Percentiles rank a stretch among this genome's conserved stretches.
Conservation (phyloP, 1,140 invertebrate species). For the Lucilia sericata region DNA sequence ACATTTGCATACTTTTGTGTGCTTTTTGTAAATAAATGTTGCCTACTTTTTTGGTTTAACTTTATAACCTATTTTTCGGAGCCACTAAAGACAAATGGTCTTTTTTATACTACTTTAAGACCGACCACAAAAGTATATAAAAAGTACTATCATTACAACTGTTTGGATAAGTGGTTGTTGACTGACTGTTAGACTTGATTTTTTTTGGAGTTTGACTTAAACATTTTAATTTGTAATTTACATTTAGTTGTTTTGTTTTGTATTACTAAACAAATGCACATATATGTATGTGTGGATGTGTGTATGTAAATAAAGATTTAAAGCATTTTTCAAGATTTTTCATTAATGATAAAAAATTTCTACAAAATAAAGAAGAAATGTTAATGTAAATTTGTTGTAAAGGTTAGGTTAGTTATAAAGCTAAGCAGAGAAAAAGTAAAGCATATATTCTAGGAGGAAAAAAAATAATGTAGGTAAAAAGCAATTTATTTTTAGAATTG, state of each 20-base stretch:
- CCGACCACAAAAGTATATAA: not conserved
- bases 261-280: too few relatives aligned
- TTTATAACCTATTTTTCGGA: not conserved
- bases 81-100: not conserved
- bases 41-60: not conserved
- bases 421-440: not conserved
- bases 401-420: not conserved
- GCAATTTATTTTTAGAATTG: not conserved
- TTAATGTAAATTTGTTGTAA: not conserved
- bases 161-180: not conserved
- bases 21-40: not conserved
- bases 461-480: not conserved
- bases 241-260: not conserved
- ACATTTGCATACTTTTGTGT: too few relatives aligned
- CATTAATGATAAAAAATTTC: not conserved
- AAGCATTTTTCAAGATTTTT: conserved; percentile 22
- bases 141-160: not conserved
- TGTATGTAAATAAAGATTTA: not conserved
- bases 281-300: not conserved
- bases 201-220: not conserved
- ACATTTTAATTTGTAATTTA: not conserved
- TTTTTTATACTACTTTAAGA: not conserved
- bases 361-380: not conserved
- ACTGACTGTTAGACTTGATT: not conserved
- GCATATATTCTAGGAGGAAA: not conserved